These are phyloP conservation scores for Hexactinellida sp. DNA, from an alignment of 37 sponge, comb jelly and placozoan species.

Conservation along the genomic window DNA sequence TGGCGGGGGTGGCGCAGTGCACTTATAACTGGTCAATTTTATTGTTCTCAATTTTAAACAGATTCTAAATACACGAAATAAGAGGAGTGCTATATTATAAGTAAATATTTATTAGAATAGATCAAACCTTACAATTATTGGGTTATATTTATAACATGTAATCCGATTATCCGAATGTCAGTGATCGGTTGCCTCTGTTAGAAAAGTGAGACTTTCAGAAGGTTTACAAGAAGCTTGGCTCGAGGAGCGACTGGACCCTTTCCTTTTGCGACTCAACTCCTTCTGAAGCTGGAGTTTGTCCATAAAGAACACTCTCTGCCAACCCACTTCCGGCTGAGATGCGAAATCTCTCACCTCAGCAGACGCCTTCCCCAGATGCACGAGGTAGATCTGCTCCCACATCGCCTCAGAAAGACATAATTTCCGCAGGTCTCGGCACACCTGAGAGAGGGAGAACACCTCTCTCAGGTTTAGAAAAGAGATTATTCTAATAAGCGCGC, in stretches of 20 bases:
- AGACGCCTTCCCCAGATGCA: constrained; percentile 37
- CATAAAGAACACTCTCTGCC: constrained; percentile 94
- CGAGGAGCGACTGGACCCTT: neutral
- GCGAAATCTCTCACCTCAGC: constrained; percentile 52
- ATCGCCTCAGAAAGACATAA: constrained; percentile 45
- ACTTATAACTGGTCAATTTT: too few relatives aligned
- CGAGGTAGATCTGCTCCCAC: constrained; percentile 53
- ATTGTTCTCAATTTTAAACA: too few relatives aligned
- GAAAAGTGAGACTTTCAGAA: neutral
- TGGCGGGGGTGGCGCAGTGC: too few relatives aligned
- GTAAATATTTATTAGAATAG: too few relatives aligned
- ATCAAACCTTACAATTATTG: too few relatives aligned
- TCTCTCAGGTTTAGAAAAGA: constrained; percentile 53
- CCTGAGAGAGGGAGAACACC: constrained; percentile 39
- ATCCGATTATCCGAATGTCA: neutral
- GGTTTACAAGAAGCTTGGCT: neutral
- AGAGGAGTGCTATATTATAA: too few relatives aligned
- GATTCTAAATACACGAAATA: too few relatives aligned
- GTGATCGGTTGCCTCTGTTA: constrained; percentile 17
- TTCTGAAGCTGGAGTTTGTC: constrained; percentile 82
- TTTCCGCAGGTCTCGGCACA: constrained; percentile 37
- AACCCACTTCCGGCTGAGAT: constrained; percentile 39
- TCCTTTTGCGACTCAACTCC: constrained; percentile 51
- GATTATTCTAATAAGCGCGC: constrained; percentile 26
- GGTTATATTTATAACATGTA: too few relatives aligned